Evolutionary conservation across 1,140 invertebrate species (phyloP).

Genomic region (Tetranychus cinnabarinus): DNA sequence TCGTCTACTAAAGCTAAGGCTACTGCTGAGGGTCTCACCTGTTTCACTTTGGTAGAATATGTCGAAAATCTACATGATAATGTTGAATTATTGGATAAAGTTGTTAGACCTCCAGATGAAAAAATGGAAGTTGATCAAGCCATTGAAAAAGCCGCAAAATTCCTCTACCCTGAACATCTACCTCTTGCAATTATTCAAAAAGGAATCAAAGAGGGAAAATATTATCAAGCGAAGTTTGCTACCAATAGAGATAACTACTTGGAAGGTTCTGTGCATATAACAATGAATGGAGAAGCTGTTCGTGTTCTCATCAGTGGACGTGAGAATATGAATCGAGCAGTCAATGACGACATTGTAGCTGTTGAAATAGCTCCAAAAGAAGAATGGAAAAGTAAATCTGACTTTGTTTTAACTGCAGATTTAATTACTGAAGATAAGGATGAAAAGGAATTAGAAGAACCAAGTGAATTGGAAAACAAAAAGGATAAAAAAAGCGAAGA

Average conservation of each 20-base stretch:
- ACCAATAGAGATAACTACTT: constrained; percentile 63
- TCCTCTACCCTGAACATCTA: constrained; percentile 56
- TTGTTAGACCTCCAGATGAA: not conserved
- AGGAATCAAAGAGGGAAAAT: constrained; percentile 50
- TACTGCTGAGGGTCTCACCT: constrained; percentile 16
- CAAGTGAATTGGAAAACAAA: constrained; percentile 10
- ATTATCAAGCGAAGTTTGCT: constrained; percentile 56
- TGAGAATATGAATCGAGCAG: constrained; percentile 67
- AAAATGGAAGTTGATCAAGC: not conserved
- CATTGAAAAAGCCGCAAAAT: constrained; percentile 1
- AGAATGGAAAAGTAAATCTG: constrained; percentile 63
- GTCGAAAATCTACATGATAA: constrained; percentile 40
- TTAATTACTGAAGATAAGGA: constrained; percentile 24
- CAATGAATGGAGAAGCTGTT: constrained; percentile 11
- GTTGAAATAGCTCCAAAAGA: constrained; percentile 67
- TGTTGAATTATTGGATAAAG: constrained; percentile 32
- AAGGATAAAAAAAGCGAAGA: constrained; percentile 5
- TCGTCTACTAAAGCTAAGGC: constrained; percentile 47
- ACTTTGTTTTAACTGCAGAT: constrained; percentile 47
- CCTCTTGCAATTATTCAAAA: constrained; percentile 42
- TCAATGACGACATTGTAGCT: constrained; percentile 84
- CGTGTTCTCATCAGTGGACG: constrained; percentile 73
- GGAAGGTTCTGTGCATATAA: constrained; percentile 69
- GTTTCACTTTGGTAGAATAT: constrained; percentile 31
- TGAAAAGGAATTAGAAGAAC: constrained; percentile 15